Base-by-base conservation (phyloP, 2,113 vertebrate species). In the Origma solitaria region DNA sequence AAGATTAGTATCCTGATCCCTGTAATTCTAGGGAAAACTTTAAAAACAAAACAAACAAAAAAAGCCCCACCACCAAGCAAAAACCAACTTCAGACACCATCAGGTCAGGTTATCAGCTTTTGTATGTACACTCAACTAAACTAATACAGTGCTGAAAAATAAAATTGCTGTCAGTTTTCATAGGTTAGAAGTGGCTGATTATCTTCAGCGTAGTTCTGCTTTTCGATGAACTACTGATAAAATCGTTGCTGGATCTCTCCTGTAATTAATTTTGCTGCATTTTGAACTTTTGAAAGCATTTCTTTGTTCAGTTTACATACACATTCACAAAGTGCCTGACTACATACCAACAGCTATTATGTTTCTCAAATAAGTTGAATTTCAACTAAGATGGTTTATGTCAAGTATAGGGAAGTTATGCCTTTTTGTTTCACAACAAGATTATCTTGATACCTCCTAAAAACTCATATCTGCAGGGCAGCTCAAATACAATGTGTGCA, bases 401-500 rank as follows among this genome's bases (percentile, higher is more conserved):
- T n/a, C 53, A 88, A 80, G 28, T 2, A 47, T 2, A 44, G 0
- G 38, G 28, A 94, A 82, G 21, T 20, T n/a, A 33, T 0, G 9
- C 9, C 9, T 42, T 58, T 79, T 21, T 82, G 47, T 80, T 83
- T 61, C 68, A 87, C 73, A 50, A 40, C 27, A 38, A 84, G 66
- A 66, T 69, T 50, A 85, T 33, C 53, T 68, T 22, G 38, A 62
- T 33, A 47, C 15, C 12, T 42, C 17, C 60, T 16, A 35, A 17
- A 64, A 86, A 69, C 19, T 30, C 0, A 0, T 37, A 51, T 11
- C 81, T 69, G 33, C 53, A 72, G 53, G 35, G 53, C 0, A 0
- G 2, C 33, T 82, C 57, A 33, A 49, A 57, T 10, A 47, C 66
- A 62, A 45, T 11, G 24, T 11, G 11, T 35, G 19, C 6, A 57